A percentile compares a stretch with the other conserved stretches of the same genome.
Evolutionary conservation across 2,113 vertebrate species (phyloP).

Genomic region (Pristiophorus japonicus): DNA sequence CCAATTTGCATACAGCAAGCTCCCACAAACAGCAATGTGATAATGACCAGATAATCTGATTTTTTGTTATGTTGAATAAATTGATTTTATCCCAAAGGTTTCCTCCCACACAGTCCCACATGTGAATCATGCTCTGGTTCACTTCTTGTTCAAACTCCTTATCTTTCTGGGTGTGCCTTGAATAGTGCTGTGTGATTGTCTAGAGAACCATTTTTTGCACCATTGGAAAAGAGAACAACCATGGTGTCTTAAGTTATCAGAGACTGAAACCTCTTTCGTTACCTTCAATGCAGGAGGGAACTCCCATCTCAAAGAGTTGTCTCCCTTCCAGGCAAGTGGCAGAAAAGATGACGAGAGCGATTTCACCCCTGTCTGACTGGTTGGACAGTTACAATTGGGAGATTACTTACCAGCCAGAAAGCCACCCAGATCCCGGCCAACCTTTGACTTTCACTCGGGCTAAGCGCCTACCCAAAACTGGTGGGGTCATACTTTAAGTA

Average conservation of each 20-base stretch:
- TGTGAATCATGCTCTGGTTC: no score
- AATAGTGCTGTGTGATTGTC: no score
- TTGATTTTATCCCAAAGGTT: no score
- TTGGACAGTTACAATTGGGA: background rate
- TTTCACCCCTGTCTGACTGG: background rate
- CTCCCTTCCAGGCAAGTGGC: background rate
- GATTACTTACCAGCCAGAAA: background rate
- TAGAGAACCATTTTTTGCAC: background rate
- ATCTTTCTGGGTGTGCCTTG: no score
- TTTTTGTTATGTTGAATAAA: no score
- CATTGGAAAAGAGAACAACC: background rate
- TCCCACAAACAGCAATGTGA: no score
- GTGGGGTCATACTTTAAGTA: background rate
- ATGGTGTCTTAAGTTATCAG: background rate
- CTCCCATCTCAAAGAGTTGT: background rate
- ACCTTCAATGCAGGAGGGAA: background rate
- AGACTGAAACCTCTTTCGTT: background rate
- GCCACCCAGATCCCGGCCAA: background rate
- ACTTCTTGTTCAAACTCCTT: no score
- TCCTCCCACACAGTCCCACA: no score
- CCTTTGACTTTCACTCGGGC: background rate
- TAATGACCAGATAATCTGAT: no score
- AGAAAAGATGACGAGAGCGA: background rate
- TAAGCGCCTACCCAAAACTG: background rate
- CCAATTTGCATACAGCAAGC: no score